phyloP scores from a whole-genome alignment of 1,140 invertebrate genomes.

The Matsumurasca onukii region DNA sequence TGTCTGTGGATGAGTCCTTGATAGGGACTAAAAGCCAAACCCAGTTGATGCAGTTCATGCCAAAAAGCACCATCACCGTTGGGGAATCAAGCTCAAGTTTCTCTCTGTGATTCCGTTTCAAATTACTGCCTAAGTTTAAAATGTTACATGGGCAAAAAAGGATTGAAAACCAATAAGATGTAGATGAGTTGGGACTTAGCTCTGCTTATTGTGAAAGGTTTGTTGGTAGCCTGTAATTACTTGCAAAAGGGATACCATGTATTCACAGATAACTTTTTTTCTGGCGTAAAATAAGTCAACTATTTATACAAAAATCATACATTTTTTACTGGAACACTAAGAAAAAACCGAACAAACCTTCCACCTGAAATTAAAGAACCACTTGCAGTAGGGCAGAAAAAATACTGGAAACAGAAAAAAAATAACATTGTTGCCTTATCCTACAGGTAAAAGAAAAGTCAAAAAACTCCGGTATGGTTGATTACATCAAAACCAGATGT shows the following conservation, averaged over 20 bases:
- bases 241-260: not conserved
- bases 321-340: not conserved
- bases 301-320: not conserved
- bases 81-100: not conserved
- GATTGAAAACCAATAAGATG: not conserved
- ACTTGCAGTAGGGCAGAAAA: not conserved
- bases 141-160: not conserved
- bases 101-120: not conserved
- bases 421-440: not conserved
- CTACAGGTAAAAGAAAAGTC: not conserved
- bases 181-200: not conserved
- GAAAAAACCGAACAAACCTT: not conserved
- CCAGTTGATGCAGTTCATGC: not conserved
- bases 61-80: not conserved
- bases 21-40: constrained; percentile 5
- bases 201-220: not conserved
- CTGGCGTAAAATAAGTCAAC: not conserved
- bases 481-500: not conserved
- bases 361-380: not conserved
- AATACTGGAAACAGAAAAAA: not conserved
- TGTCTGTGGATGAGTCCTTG: constrained; percentile 8
- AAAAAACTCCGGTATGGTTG: not conserved
- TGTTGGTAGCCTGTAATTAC: not conserved
- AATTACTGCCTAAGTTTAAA: not conserved
- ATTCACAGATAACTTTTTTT: not conserved